Percentiles rank a stretch among this genome's conserved stretches.
These are phyloP conservation scores for Dallia pectoralis DNA, from an alignment of 2,797 vertebrate genomes.

Conservation along the genomic window DNA sequence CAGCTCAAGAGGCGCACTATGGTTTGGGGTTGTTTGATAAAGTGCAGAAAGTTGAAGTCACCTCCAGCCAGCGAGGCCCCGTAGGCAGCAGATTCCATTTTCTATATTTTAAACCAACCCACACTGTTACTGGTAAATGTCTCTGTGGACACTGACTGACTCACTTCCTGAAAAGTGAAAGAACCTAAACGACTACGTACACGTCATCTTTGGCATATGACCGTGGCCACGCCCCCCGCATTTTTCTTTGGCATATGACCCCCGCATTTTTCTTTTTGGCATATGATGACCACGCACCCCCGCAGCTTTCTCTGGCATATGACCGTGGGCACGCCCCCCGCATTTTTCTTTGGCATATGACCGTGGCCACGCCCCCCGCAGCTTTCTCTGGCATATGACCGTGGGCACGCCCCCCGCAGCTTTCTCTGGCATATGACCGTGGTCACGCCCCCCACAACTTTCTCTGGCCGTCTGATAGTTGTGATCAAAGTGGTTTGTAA, in stretches of 20 bases:
- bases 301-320: not conserved
- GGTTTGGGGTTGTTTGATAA: constrained; percentile 70
- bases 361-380: too few species aligned
- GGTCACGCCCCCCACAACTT: not conserved
- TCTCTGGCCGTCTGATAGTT: not conserved
- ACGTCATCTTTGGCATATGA: not conserved
- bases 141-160: not conserved
- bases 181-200: constrained; percentile 29
- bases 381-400: not conserved
- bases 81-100: constrained; percentile 72
- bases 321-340: too few species aligned
- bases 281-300: too few species aligned
- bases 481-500: not conserved
- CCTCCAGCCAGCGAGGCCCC: constrained; percentile 75
- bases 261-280: too few species aligned
- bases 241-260: too few species aligned
- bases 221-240: too few species aligned
- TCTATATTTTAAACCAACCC: constrained; percentile 12
- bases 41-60: constrained; percentile 62
- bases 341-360: too few species aligned
- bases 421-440: too few species aligned
- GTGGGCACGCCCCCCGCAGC: too few species aligned
- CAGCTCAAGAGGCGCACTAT: constrained; percentile 70
- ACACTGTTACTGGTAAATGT: not conserved
- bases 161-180: constrained; percentile 56